phyloP scores from a whole-genome alignment of 2,113 vertebrate species.

The Neodontobutis hainanensis region DNA sequence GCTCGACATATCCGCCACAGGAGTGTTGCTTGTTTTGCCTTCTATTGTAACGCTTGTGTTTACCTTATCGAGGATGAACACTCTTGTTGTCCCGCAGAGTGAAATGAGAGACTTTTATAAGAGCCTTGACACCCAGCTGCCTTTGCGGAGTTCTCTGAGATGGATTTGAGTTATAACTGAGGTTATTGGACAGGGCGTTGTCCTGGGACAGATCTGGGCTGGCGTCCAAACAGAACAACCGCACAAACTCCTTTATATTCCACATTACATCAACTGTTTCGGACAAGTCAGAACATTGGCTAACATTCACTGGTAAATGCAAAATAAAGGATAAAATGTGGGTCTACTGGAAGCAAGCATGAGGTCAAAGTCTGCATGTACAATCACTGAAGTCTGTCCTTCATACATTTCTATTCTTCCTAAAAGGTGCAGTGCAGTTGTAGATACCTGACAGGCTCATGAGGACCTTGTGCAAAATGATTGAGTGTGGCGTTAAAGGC shows the following conservation, averaged over 20 bases:
- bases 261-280: conserved; percentile 5
- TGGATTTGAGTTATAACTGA: conserved; percentile 7
- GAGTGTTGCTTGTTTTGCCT: conserved; percentile 6
- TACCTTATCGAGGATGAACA: background rate
- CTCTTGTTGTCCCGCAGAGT: background rate
- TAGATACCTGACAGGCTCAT: too few relatives aligned
- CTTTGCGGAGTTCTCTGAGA: background rate
- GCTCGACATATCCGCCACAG: conserved; percentile 1
- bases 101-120: background rate
- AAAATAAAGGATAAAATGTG: background rate
- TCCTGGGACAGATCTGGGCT: conserved; percentile 6
- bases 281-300: background rate
- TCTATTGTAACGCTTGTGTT: background rate
- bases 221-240: background rate
- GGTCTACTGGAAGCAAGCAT: conserved; percentile 3
- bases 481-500: too few relatives aligned
- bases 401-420: too few relatives aligned
- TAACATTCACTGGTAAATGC: background rate
- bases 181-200: conserved; percentile 9
- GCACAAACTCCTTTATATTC: conserved; percentile 8
- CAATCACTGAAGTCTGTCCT: too few relatives aligned
- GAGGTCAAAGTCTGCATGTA: background rate
- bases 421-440: too few relatives aligned
- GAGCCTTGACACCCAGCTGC: background rate
- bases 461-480: too few relatives aligned